Evolutionary conservation across 2,113 vertebrate species (phyloP).

Genomic region (Smithornis capensis): DNA sequence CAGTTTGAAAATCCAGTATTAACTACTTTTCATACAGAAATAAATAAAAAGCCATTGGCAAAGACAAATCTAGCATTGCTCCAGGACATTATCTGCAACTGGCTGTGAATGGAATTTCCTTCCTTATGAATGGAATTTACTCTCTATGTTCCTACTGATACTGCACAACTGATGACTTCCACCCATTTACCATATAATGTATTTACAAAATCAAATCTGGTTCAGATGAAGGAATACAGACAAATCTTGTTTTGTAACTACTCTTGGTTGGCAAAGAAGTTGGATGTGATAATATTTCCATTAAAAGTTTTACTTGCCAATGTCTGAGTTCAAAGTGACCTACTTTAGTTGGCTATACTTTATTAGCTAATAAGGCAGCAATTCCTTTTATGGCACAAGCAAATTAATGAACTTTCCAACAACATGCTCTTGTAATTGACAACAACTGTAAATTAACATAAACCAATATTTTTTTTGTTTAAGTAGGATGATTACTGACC

Average conservation of each 20-base stretch:
- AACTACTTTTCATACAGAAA: neutral
- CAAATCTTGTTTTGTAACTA: neutral
- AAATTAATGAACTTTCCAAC: neutral
- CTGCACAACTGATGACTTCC: neutral
- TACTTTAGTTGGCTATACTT: neutral
- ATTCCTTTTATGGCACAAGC: neutral
- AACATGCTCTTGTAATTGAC: neutral
- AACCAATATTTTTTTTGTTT: neutral
- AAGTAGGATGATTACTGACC: neutral
- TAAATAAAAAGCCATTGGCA: neutral
- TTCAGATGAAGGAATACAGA: neutral
- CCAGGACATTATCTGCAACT: neutral
- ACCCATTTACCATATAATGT: fast-evolving
- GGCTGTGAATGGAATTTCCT: neutral
- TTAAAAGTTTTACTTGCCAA: neutral
- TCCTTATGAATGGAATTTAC: neutral
- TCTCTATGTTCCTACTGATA: neutral
- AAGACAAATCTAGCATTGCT: neutral
- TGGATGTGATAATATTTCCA: neutral
- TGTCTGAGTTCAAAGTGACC: neutral
- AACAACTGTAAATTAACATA: neutral
- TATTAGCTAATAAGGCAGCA: neutral
- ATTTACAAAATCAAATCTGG: neutral
- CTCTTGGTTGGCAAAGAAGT: neutral
- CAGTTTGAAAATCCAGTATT: neutral